phyloP scores from a whole-genome alignment of 2,888 invertebrate species.

The Melanophora roralis region DNA sequence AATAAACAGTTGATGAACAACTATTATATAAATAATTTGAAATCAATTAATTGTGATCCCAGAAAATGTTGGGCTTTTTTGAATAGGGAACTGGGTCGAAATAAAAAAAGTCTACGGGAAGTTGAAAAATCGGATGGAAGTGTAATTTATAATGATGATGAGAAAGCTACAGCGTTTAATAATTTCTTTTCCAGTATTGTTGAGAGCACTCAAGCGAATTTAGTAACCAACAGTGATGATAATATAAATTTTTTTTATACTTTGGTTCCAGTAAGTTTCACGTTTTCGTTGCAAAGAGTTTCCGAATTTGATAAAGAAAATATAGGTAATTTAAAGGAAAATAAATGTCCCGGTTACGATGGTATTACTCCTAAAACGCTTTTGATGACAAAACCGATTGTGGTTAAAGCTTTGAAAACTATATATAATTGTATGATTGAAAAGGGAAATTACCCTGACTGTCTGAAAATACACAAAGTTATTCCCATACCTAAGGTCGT shows the following conservation, averaged over 20 bases:
- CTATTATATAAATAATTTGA: constrained; percentile 1
- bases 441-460: too few relatives aligned
- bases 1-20: not conserved
- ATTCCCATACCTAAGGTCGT: too few relatives aligned
- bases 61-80: not conserved
- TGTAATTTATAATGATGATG: not conserved
- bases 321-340: too few relatives aligned
- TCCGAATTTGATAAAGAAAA: too few relatives aligned
- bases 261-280: too few relatives aligned
- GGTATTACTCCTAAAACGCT: too few relatives aligned
- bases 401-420: too few relatives aligned
- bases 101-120: not conserved
- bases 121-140: not conserved
- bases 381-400: too few relatives aligned
- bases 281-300: too few relatives aligned
- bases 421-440: too few relatives aligned
- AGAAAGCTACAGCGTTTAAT: not conserved
- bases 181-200: not conserved
- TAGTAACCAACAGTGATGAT: not conserved
- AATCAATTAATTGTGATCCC: not conserved
- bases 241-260: constrained; percentile 8
- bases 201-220: not conserved
- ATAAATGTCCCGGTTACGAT: too few relatives aligned
- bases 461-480: too few relatives aligned
- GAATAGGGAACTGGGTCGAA: not conserved